Percentiles rank a stretch among this genome's conserved stretches.
Conservation (phyloP, 2,888 invertebrate genomes). For the Ametastegia equiseti region DNA sequence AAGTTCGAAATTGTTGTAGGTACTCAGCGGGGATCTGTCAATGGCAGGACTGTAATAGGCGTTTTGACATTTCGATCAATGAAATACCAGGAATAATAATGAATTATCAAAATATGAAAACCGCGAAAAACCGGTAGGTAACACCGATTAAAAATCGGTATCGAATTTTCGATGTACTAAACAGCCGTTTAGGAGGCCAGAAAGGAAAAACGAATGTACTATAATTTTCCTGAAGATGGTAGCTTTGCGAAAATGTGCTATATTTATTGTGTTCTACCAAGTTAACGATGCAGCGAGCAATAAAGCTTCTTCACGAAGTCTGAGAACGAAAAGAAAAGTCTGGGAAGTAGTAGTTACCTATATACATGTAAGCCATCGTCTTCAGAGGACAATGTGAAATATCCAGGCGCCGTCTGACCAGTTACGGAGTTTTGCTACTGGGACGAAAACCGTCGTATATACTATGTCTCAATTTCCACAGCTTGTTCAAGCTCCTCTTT, state of each 20-base stretch:
- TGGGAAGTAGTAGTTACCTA: not conserved
- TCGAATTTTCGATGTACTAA: no score
- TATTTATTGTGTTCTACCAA: not conserved
- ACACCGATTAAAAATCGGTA: no score
- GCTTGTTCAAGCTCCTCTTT: not conserved
- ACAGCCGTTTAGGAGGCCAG: no score
- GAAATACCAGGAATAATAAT: no score
- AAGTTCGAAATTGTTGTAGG: not conserved
- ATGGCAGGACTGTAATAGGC: no score
- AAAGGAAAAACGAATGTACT: no score
- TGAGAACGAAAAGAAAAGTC: not conserved
- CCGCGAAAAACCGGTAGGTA: no score
- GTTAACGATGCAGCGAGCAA: not conserved
- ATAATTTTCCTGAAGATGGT: not conserved
- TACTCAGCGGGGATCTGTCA: not conserved
- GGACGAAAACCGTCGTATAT: not conserved
- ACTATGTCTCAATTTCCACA: not conserved
- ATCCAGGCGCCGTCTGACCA: conserved; percentile 8
- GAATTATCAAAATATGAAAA: no score
- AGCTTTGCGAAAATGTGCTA: not conserved
- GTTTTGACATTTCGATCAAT: no score
- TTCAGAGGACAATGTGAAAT: not conserved
- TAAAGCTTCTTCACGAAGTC: not conserved
- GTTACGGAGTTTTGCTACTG: conserved; percentile 23
- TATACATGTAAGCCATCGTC: not conserved